phyloP scores from a whole-genome alignment of 2,797 vertebrate genomes.

The Triplophysa yarkandensis region DNA sequence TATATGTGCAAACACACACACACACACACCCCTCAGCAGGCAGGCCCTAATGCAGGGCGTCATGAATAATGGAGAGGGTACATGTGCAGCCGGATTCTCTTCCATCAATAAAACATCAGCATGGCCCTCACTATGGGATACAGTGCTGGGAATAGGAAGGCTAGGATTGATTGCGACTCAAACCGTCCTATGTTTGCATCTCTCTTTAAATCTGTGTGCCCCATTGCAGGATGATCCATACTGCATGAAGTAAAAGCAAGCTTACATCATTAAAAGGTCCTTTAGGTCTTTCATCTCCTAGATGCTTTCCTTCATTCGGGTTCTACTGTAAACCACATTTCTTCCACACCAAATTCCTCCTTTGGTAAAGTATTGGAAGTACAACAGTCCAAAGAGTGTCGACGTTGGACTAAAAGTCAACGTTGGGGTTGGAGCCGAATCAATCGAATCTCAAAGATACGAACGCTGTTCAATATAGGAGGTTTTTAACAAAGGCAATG shows the following conservation, averaged over 20 bases:
- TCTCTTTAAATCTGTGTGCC: slow-evolving; percentile 24
- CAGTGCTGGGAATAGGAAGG: slow-evolving; percentile 59
- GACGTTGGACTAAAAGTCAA: slow-evolving; percentile 27
- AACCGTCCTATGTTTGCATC: slow-evolving; percentile 29
- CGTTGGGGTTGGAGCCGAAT: slow-evolving; percentile 44
- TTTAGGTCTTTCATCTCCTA: slow-evolving; percentile 40
- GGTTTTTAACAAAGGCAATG: slow-evolving; percentile 43
- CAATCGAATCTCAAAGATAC: slow-evolving; percentile 45
- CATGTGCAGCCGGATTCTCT: slow-evolving; percentile 73
- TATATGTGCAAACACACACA: slow-evolving; percentile 11
- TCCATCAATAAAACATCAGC: slow-evolving; percentile 79
- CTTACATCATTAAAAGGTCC: slow-evolving; percentile 16
- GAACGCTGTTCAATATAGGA: slow-evolving; percentile 31
- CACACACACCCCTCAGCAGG: slow-evolving; percentile 67
- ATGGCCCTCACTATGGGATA: slow-evolving; percentile 63
- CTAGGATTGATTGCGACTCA: slow-evolving; percentile 55
- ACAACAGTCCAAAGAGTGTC: neutral
- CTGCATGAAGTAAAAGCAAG: slow-evolving; percentile 32
- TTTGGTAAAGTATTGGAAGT: slow-evolving; percentile 7
- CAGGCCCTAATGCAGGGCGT: slow-evolving; percentile 62
- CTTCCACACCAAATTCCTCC: neutral
- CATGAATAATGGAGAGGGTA: slow-evolving; percentile 80
- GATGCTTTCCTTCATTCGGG: neutral
- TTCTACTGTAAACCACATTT: slow-evolving; percentile 6
- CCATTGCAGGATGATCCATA: slow-evolving; percentile 18